These are phyloP conservation scores for Nymphalis c-album DNA, from an alignment of 2,888 invertebrate genomes.

Conservation along the genomic window DNA sequence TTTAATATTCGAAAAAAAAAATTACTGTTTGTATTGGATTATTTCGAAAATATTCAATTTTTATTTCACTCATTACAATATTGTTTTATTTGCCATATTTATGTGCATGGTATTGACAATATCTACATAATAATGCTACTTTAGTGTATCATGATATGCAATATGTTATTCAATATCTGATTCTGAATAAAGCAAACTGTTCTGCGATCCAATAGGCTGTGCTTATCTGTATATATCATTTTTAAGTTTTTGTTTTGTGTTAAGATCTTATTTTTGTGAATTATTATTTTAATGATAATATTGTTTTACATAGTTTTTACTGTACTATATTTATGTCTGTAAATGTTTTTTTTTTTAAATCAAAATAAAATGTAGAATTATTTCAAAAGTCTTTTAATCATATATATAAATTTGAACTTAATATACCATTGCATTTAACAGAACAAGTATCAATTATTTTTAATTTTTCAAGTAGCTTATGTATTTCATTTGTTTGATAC, in stretches of 20 bases:
- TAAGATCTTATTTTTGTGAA: constrained; percentile 53
- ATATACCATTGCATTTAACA: constrained; percentile 46
- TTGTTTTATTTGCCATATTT: constrained; percentile 1
- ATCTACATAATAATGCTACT: background rate
- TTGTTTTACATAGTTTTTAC: constrained; percentile 49
- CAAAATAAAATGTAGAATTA: constrained; percentile 30
- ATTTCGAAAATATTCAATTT: background rate
- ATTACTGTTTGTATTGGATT: background rate
- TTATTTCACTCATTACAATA: background rate
- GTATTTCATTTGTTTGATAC: constrained; percentile 57
- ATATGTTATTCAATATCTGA: constrained; percentile 8
- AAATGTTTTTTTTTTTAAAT: constrained; percentile 35
- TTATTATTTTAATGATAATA: constrained; percentile 51
- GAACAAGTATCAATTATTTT: constrained; percentile 51
- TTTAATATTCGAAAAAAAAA: no score
- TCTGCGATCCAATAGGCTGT: constrained; percentile 81
- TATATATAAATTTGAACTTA: constrained; percentile 72
- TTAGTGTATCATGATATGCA: background rate
- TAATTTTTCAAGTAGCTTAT: constrained; percentile 56
- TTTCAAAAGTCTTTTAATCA: constrained; percentile 32
- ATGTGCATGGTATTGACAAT: background rate
- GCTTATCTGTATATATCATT: constrained; percentile 63
- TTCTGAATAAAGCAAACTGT: constrained; percentile 55
- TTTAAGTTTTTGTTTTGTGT: constrained; percentile 55
- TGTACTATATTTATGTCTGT: no score